phyloP scores from a whole-genome alignment of 2,113 vertebrate genomes.

The Cinclus mexicanus region DNA sequence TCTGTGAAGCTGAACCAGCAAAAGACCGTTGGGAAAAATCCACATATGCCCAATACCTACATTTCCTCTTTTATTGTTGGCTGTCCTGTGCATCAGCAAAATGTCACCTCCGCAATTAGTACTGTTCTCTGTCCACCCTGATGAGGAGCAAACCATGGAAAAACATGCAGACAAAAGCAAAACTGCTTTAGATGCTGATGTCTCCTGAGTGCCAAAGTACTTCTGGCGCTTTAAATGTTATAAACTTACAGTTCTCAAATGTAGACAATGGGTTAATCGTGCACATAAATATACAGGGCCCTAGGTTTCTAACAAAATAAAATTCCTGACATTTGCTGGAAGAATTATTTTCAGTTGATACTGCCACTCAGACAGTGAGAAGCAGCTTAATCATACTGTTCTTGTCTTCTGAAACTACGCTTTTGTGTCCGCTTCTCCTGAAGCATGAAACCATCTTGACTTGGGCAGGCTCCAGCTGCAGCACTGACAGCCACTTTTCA shows the following conservation, averaged over 20 bases:
- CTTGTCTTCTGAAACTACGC: background rate
- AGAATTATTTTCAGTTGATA: constrained; percentile 1
- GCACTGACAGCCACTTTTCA: background rate
- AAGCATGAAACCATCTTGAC: background rate
- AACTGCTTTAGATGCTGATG: background rate
- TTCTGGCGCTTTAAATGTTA: background rate
- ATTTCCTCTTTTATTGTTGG: background rate
- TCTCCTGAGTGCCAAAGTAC: background rate
- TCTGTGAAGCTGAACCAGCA: constrained; percentile 7
- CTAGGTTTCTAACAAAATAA: background rate
- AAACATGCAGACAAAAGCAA: background rate
- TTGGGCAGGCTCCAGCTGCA: background rate
- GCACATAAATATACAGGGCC: background rate
- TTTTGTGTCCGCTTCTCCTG: background rate
- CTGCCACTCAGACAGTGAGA: background rate
- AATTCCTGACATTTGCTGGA: background rate
- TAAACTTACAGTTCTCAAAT: background rate
- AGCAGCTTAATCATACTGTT: background rate
- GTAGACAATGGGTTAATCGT: background rate
- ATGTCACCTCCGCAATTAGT: background rate
- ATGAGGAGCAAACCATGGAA: background rate
- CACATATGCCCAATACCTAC: background rate
- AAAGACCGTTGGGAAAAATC: background rate
- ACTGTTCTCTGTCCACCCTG: background rate
- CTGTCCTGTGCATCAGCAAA: background rate